These are phyloP conservation scores for Philotrypesis tridentata DNA, from an alignment of 1,140 invertebrate species.

Conservation along the genomic window DNA sequence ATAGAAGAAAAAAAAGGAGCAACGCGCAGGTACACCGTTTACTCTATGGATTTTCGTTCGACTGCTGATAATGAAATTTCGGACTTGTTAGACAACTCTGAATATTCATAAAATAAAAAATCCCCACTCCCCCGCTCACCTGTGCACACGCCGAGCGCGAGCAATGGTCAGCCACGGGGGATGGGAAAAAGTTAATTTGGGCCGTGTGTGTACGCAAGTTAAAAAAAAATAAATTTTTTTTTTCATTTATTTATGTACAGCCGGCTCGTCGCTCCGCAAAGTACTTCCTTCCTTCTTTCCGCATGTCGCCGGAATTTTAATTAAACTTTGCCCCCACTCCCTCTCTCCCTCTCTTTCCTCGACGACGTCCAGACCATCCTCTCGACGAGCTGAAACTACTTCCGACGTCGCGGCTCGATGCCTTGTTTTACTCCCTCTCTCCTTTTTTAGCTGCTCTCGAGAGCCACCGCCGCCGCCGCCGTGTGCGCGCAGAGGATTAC, in stretches of 20 bases:
- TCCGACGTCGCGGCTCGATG: constrained; percentile 41
- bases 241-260: constrained; percentile 13
- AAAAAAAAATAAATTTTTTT: not conserved
- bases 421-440: not conserved
- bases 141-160: not conserved
- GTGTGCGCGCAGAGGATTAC: not conserved
- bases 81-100: not conserved
- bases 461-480: too few relatives aligned
- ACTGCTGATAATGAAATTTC: not conserved
- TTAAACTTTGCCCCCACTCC: constrained; percentile 64
- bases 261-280: not conserved
- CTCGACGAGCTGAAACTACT: constrained; percentile 26
- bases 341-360: not conserved
- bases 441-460: too few relatives aligned
- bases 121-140: too few relatives aligned
- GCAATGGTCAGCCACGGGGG: too few relatives aligned
- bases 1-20: not conserved
- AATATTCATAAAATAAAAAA: not conserved
- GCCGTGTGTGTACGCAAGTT: not conserved
- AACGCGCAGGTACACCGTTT: not conserved
- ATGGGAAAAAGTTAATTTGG: not conserved
- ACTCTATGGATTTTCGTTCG: not conserved
- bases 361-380: not conserved
- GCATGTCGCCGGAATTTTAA: constrained; percentile 59
- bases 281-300: not conserved